A percentile compares a stretch with the other conserved stretches of the same genome.
Conservation (phyloP, 2,888 invertebrate species). For the Andrena hattorfiana region DNA sequence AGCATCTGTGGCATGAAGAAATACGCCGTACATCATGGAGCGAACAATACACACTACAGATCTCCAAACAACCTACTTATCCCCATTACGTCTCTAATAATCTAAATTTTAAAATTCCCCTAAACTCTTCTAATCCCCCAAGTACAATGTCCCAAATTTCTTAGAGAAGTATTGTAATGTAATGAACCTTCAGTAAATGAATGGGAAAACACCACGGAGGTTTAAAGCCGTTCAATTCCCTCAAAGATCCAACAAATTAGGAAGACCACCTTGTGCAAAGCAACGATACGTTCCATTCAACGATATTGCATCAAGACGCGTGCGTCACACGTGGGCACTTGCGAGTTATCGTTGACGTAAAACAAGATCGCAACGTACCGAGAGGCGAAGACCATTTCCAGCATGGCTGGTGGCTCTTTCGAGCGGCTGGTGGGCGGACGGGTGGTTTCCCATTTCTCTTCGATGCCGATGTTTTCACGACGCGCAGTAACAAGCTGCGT, state of each 20-base stretch:
- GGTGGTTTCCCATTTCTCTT: slow-evolving; percentile 91
- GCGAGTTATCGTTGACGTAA: slow-evolving; percentile 60
- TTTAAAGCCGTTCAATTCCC: background rate
- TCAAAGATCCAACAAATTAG: slow-evolving; percentile 12
- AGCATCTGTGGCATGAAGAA: background rate
- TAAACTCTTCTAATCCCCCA: background rate
- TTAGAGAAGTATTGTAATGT: background rate
- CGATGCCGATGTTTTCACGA: slow-evolving; percentile 76
- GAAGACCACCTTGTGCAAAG: background rate
- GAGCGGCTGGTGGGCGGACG: slow-evolving; percentile 93
- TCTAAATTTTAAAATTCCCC: background rate
- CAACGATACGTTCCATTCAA: slow-evolving; percentile 28
- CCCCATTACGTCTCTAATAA: background rate
- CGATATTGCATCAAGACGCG: slow-evolving; percentile 33
- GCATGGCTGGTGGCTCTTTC: slow-evolving; percentile 87
- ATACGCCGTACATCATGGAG: background rate
- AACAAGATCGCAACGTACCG: slow-evolving; percentile 78
- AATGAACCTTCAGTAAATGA: background rate
- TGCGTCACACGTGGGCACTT: slow-evolving; percentile 59
- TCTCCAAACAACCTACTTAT: no score
- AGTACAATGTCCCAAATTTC: background rate
- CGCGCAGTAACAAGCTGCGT: slow-evolving; percentile 69
- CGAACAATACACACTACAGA: no score
- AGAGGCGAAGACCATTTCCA: slow-evolving; percentile 83
- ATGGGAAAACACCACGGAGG: background rate